These are phyloP conservation scores for Diglossa cyanea DNA, from an alignment of 2,797 vertebrate genomes.

Conservation along the genomic window DNA sequence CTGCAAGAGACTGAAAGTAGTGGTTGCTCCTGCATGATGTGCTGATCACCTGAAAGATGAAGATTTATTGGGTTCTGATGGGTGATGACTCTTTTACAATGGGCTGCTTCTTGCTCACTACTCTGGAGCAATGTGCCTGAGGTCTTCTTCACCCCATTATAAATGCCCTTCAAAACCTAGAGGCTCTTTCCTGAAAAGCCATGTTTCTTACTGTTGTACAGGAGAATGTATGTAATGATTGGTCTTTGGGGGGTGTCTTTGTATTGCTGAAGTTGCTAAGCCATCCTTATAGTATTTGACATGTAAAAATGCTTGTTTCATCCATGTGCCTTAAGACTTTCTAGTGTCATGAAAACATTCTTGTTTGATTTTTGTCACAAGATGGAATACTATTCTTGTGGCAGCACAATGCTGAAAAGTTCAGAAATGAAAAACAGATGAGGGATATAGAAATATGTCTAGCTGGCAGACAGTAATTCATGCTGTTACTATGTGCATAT, in stretches of 20 bases:
- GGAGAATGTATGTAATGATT: background rate
- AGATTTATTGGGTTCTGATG: background rate
- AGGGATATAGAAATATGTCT: background rate
- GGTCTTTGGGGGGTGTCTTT: background rate
- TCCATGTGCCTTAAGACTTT: background rate
- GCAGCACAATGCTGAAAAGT: background rate
- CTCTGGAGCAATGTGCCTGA: background rate
- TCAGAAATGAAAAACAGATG: background rate
- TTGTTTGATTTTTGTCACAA: background rate
- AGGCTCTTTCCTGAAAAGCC: background rate
- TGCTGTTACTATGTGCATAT: background rate
- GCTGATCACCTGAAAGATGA: background rate
- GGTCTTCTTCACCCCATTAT: background rate
- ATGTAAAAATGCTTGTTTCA: background rate
- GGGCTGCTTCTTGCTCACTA: background rate
- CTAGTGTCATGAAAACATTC: background rate
- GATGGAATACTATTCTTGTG: background rate
- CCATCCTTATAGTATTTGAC: background rate
- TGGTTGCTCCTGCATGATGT: background rate
- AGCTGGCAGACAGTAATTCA: background rate
- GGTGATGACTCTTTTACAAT: background rate
- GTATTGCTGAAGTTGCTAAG: background rate
- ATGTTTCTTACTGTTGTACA: background rate
- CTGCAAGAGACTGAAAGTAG: background rate
- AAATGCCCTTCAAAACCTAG: background rate